Conservation (phyloP, 2,113 vertebrate species). For the Platichthys stellatus region DNA sequence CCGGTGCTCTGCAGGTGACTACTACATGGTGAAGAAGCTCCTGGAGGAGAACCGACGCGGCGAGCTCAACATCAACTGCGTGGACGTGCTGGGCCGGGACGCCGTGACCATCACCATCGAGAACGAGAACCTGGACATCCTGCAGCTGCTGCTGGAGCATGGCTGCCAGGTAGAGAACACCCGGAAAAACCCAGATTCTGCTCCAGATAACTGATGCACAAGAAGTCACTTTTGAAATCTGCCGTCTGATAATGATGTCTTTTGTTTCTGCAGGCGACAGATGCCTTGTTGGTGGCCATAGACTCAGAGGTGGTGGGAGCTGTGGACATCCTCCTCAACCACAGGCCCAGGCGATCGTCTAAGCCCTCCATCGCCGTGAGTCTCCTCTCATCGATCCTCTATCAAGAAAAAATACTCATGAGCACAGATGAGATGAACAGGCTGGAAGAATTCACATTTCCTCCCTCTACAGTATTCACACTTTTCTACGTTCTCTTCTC, state of each 20-base stretch:
- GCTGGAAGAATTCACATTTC: not conserved
- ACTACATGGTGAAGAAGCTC: constrained; percentile 99
- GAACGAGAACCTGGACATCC: constrained; percentile 97
- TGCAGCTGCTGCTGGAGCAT: constrained; percentile 95
- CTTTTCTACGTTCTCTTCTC: not conserved
- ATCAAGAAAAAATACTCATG: not conserved
- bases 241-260: constrained; percentile 19
- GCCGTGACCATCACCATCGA: constrained; percentile 97
- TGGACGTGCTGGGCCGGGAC: constrained; percentile 96
- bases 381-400: constrained; percentile 43
- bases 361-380: constrained; percentile 96
- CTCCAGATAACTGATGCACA: no score
- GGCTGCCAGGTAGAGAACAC: constrained; percentile 91
- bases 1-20: constrained; percentile 86
- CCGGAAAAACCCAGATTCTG: no score
- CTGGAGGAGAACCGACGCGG: constrained; percentile 92
- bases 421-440: not conserved
- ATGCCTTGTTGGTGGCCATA: constrained; percentile 97
- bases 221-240: not conserved
- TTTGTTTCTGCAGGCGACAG: constrained; percentile 87
- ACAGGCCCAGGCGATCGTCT: constrained; percentile 92
- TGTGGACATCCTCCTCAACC: constrained; percentile 97
- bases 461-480: not conserved
- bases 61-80: constrained; percentile 97
- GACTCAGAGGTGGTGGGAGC: constrained; percentile 98